A percentile compares a stretch with the other conserved stretches of the same genome.
These are phyloP conservation scores for Epistrophe grossulariae DNA, from an alignment of 2,888 invertebrate genomes.

Conservation along the genomic window DNA sequence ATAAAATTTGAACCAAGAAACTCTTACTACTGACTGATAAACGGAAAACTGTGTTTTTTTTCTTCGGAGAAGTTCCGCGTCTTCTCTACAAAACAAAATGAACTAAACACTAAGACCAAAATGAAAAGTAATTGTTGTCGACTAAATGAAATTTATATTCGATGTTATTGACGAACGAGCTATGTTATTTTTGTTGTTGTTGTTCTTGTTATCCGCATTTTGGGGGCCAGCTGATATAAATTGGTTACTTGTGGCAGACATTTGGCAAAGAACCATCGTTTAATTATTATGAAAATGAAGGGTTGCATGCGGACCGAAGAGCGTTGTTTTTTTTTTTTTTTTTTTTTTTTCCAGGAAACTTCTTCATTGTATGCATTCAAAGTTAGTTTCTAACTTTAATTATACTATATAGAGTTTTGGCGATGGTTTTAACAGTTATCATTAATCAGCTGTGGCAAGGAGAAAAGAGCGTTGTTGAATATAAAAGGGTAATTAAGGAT, in stretches of 20 bases:
- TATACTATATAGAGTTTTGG: conserved; percentile 27
- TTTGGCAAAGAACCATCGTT: not conserved
- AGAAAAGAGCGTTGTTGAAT: not conserved
- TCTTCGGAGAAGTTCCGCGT: not conserved
- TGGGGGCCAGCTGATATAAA: conserved; percentile 20
- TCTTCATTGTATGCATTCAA: conserved; percentile 20
- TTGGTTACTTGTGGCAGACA: conserved; percentile 16
- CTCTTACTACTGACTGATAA: too few species aligned
- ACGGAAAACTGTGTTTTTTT: not conserved
- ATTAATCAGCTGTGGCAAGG: conserved; percentile 42
- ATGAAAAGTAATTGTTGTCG: conserved; percentile 54
- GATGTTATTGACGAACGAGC: conserved; percentile 35
- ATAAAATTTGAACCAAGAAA: conserved; percentile 19
- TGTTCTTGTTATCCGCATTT: conserved; percentile 13
- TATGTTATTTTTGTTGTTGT: conserved; percentile 6
- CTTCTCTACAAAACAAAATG: not conserved
- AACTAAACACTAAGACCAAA: not conserved
- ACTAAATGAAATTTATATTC: conserved; percentile 56
- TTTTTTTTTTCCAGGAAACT: not conserved
- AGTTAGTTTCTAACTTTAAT: conserved; percentile 21
- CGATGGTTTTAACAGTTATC: conserved; percentile 37
- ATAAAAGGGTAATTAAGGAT: not conserved
- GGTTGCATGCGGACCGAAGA: not conserved
- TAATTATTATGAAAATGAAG: not conserved
- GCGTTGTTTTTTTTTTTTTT: not conserved